These are phyloP conservation scores for Ericerus pela DNA, from an alignment of 1,140 invertebrate species.

Conservation along the genomic window DNA sequence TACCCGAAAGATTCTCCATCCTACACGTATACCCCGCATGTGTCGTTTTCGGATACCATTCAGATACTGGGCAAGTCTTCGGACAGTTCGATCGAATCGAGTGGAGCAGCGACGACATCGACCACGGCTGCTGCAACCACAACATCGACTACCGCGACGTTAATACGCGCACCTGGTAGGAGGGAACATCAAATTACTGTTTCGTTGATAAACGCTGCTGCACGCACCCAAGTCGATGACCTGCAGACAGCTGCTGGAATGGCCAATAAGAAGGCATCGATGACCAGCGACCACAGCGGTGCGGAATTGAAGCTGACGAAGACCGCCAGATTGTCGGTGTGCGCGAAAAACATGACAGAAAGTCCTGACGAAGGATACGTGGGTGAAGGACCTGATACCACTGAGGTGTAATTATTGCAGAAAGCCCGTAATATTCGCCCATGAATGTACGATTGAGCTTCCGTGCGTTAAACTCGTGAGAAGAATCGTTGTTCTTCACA, in stretches of 20 bases:
- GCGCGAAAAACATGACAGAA: constrained; percentile 37
- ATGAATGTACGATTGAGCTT: too few relatives aligned
- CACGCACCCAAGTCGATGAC: constrained; percentile 21
- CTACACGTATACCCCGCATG: constrained; percentile 19
- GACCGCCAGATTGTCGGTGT: constrained; percentile 6
- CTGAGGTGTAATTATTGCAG: neutral
- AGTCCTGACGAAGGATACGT: constrained; percentile 78
- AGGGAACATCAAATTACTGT: too few relatives aligned
- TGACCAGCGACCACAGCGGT: neutral
- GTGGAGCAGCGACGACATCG: constrained; percentile 19
- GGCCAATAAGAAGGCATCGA: neutral
- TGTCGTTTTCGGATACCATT: constrained; percentile 32
- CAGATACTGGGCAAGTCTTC: constrained; percentile 44
- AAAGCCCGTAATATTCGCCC: too few relatives aligned
- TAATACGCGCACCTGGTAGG: too few relatives aligned
- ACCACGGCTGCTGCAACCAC: constrained; percentile 22
- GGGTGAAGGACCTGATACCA: constrained; percentile 42
- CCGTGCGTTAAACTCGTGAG: too few relatives aligned
- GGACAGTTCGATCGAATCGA: constrained; percentile 40
- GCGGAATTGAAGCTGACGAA: neutral
- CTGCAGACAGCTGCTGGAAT: neutral
- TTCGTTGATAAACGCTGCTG: constrained; percentile 21
- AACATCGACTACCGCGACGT: constrained; percentile 19
- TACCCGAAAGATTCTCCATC: constrained; percentile 42
- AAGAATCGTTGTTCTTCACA: too few relatives aligned